Conservation (phyloP, 2,888 invertebrate genomes). For the Philhelius pedissequus region DNA sequence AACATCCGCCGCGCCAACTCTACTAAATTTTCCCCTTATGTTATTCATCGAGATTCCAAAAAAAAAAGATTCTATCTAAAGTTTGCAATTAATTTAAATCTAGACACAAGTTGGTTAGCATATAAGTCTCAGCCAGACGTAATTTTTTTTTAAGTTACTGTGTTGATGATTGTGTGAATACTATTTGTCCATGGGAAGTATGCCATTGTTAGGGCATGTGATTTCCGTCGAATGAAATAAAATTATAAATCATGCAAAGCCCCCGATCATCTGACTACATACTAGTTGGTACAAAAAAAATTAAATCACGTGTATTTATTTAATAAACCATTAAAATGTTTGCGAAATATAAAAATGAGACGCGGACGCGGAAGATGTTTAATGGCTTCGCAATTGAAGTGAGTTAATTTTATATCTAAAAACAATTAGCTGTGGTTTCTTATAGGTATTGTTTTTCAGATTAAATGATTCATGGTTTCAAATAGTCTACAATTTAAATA, state of each 20-base stretch:
- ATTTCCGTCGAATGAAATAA: not conserved
- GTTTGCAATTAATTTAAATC: constrained; percentile 1
- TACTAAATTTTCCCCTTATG: not conserved
- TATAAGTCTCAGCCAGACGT: not conserved
- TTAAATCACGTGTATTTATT: not conserved
- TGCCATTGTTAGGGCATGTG: constrained; percentile 2
- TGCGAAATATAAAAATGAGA: not conserved
- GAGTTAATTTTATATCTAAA: too few relatives aligned
- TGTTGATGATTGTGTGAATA: not conserved
- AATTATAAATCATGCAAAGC: not conserved
- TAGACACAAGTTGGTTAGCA: not conserved
- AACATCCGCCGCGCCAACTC: not conserved
- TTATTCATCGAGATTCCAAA: not conserved
- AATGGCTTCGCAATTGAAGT: not conserved
- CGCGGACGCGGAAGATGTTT: not conserved
- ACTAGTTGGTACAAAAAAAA: not conserved
- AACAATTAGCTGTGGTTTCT: too few relatives aligned
- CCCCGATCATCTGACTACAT: not conserved
- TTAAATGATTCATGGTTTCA: not conserved
- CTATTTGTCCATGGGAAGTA: not conserved
- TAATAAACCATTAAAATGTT: not conserved
- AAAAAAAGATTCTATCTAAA: not conserved
- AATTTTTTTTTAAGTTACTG: not conserved
- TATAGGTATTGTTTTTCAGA: not conserved
- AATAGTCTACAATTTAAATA: not conserved